Evolutionary conservation across 2,888 invertebrate species (phyloP).

Genomic region (Proisotoma minuta): DNA sequence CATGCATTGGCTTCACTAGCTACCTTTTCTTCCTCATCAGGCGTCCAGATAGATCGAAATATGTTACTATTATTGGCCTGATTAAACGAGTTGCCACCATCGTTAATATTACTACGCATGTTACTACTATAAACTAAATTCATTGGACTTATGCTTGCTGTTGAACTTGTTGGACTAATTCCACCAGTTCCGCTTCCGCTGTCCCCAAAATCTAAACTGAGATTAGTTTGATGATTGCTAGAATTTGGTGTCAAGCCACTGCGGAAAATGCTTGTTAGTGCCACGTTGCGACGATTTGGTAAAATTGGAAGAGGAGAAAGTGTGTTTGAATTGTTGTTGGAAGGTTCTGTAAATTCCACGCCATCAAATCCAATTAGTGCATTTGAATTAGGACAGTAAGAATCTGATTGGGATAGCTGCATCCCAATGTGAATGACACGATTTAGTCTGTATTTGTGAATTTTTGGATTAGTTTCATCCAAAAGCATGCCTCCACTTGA

Average conservation of each 20-base stretch:
- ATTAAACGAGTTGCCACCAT: background rate
- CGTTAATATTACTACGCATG: background rate
- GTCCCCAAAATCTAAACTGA: constrained; percentile 5
- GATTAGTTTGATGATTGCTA: constrained; percentile 8
- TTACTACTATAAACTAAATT: background rate
- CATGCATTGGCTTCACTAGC: constrained; percentile 2
- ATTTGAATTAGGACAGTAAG: background rate
- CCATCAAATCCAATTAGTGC: constrained; percentile 26
- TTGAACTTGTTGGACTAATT: background rate
- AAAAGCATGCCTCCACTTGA: background rate
- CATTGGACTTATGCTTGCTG: background rate
- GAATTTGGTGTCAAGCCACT: constrained; percentile 17
- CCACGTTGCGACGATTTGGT: constrained; percentile 41
- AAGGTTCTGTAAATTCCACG: constrained; percentile 17
- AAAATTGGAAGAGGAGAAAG: constrained; percentile 11
- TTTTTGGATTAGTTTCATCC: constrained; percentile 1
- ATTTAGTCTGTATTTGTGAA: background rate
- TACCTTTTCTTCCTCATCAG: constrained; percentile 30
- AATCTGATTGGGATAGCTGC: background rate
- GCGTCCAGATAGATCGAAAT: constrained; percentile 46
- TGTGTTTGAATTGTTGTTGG: background rate
- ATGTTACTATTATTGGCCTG: constrained; percentile 32
- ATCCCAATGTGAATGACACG: background rate
- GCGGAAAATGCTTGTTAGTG: constrained; percentile 44
- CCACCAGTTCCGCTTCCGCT: background rate